Evolutionary conservation across 2,113 vertebrate species (phyloP).

Genomic region (Erinaceus europaeus): DNA sequence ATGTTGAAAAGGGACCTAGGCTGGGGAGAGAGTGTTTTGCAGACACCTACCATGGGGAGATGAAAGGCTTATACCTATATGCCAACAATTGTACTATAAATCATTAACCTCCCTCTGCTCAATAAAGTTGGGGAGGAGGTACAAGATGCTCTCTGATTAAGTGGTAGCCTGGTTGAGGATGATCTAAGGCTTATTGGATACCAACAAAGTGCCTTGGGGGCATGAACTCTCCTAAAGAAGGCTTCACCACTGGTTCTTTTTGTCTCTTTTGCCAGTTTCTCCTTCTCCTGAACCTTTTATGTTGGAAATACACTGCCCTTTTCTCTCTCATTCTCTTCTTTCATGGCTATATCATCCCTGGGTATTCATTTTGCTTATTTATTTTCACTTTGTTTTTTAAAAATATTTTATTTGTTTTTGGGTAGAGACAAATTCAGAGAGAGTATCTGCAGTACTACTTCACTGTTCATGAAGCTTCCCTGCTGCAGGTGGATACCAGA

Average conservation of each 20-base stretch:
- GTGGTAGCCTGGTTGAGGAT: background rate
- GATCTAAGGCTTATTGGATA: background rate
- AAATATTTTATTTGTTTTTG: too few species aligned
- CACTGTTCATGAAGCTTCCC: too few species aligned
- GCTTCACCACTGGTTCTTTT: background rate
- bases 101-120: too few species aligned
- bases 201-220: background rate
- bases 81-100: too few species aligned
- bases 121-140: background rate
- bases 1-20: too few species aligned
- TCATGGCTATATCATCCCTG: background rate
- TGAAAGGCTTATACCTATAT: too few species aligned
- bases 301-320: background rate
- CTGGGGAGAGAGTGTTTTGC: too few species aligned
- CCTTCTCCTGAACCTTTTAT: background rate
- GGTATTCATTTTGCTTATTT: background rate
- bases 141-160: rapidly evolving
- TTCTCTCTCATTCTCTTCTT: background rate
- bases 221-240: background rate
- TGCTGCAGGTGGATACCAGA: too few species aligned
- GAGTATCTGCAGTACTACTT: too few species aligned
- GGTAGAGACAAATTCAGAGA: too few species aligned
- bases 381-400: too few species aligned
- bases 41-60: too few species aligned
- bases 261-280: background rate